Percentiles rank a stretch among this genome's conserved stretches.
phyloP scores from a whole-genome alignment of 2,797 vertebrate genomes.

The Cygnus olor region DNA sequence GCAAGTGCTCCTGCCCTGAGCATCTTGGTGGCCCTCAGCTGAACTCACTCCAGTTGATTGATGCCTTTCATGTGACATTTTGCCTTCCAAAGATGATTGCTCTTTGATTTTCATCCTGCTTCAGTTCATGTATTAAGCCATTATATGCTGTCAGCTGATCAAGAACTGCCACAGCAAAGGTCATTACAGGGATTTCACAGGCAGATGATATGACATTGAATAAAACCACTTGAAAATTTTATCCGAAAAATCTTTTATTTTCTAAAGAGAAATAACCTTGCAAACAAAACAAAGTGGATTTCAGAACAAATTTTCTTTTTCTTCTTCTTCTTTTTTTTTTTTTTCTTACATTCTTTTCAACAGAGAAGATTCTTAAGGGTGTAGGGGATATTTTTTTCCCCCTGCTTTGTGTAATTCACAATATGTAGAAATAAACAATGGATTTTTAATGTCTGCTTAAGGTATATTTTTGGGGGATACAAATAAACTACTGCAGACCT shows the following conservation, averaged over 20 bases:
- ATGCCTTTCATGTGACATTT: background rate
- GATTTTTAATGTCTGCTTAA: background rate
- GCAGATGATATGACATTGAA: background rate
- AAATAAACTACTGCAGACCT: background rate
- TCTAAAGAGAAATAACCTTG: background rate
- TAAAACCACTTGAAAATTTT: background rate
- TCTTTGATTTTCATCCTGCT: background rate
- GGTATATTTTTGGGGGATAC: background rate
- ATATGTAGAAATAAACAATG: background rate
- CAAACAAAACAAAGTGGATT: background rate
- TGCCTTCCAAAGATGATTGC: background rate
- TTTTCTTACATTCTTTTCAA: background rate
- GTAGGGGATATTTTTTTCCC: background rate
- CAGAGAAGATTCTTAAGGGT: background rate
- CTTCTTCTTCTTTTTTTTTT: background rate
- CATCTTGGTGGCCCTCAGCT: background rate
- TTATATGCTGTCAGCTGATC: background rate
- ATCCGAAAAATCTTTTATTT: background rate
- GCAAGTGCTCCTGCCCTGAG: background rate
- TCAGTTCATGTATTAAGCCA: background rate
- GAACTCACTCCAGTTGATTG: accelerated
- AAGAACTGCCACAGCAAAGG: background rate
- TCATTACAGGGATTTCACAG: background rate
- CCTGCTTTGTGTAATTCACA: background rate
- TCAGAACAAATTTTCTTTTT: background rate